Evolutionary conservation across 2,113 vertebrate species (phyloP), one percentile per base, ranked within the genome.

Genomic region (Aramus guarauna): DNA sequence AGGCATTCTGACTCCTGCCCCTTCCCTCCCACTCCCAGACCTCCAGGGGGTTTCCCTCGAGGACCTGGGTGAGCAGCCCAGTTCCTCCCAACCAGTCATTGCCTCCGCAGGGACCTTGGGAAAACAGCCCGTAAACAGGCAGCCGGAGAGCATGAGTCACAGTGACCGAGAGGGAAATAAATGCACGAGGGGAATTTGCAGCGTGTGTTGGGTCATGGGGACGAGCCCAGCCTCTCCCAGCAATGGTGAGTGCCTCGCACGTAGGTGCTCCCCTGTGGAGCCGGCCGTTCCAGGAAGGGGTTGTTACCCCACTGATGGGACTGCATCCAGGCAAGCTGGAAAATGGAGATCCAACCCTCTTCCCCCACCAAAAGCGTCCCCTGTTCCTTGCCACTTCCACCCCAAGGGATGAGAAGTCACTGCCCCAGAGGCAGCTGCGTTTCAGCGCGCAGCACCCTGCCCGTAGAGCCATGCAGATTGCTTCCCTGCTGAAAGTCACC

Each of bases 131-230:
- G 81, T 97, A 91, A 95, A 96, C 92, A 95, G 87, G 93, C 92
- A 73, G 91, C 48, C 13, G 29, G 91, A 96, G 89, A 97, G 81
- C 27, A 7, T 97, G 96, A 95, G 92, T 97, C 96, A 97, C 95
- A 26, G 88, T 9, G 34, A 59, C 85, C 9, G 5, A 76, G 94
- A 94, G 91, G 80, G 91, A 96, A 94, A 91, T 53, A 48, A 88
- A 91, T 47, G 62, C 74, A 60, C 1, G 11, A 94, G 91, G 94
- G 93, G 92, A 94, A 95, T 96, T 95, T 84, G 24, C 53, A 58
- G 91, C 17, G 1, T 73, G 67, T 9, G 0, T 88, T 86, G 92
- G 90, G 85, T 92, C 92, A 81, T 39, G 90, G 77, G 76, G 84
- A 68, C n/a, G 48, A 68, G 78, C 60, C 29, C 34, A 53, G 50